phyloP scores from a whole-genome alignment of 2,888 invertebrate species.

The Craniophora ligustri region DNA sequence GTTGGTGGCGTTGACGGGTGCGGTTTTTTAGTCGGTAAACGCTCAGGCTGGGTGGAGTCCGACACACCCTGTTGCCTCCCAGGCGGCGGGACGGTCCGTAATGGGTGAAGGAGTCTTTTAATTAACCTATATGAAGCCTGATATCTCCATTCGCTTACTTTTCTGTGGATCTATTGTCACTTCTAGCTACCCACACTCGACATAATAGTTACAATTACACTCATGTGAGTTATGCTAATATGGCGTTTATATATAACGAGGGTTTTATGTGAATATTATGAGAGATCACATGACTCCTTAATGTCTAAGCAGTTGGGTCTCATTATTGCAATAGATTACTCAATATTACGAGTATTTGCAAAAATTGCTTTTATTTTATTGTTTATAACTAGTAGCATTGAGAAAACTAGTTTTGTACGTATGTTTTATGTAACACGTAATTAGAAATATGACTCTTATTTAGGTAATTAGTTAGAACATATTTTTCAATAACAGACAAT shows the following conservation, averaged over 20 bases:
- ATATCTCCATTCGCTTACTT: background rate
- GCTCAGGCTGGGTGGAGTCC: too few species aligned
- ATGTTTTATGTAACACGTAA: background rate
- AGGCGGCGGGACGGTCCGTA: too few species aligned
- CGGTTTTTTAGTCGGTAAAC: too few species aligned
- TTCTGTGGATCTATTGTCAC: slow-evolving; percentile 7
- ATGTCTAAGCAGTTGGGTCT: background rate
- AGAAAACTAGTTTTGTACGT: background rate
- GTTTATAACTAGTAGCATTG: background rate
- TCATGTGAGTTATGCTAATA: slow-evolving; percentile 23
- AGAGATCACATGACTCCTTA: slow-evolving; percentile 3
- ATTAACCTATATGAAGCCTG: too few species aligned
- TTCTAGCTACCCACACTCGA: slow-evolving; percentile 14
- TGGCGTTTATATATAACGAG: slow-evolving; percentile 9
- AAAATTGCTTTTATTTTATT: slow-evolving; percentile 8
- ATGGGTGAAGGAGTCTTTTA: too few species aligned
- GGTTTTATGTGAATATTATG: slow-evolving; percentile 36
- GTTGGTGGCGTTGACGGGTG: too few species aligned
- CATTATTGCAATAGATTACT: background rate
- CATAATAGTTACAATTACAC: slow-evolving; percentile 25
- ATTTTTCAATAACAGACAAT: background rate
- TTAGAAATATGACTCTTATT: too few species aligned
- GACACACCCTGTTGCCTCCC: too few species aligned
- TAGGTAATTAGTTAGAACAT: background rate
- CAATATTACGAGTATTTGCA: background rate